Conservation (phyloP, 2,113 vertebrate species). For the Cochlearius cochlearius region DNA sequence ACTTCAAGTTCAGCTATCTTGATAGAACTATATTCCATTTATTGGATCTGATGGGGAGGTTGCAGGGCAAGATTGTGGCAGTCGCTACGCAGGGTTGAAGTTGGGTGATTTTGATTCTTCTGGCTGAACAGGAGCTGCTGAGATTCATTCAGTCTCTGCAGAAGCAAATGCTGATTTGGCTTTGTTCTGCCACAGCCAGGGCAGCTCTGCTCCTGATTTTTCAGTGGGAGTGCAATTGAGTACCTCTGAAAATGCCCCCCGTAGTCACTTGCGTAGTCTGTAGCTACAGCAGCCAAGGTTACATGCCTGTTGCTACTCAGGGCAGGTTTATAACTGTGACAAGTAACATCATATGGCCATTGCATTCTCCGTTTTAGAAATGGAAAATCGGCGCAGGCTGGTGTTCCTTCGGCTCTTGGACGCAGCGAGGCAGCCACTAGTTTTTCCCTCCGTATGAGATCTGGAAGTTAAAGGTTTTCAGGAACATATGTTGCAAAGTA, state of each 20-base stretch:
- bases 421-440: rapidly evolving
- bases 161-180: not conserved
- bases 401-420: not conserved
- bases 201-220: not conserved
- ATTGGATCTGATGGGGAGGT: rapidly evolving
- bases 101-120: not conserved
- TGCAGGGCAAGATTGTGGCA: not conserved
- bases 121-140: not conserved
- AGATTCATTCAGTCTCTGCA: not conserved
- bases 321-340: not conserved
- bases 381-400: not conserved
- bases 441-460: not conserved
- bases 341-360: not conserved
- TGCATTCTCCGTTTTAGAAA: not conserved
- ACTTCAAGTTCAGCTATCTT: not conserved
- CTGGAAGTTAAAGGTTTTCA: not conserved
- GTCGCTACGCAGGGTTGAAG: not conserved
- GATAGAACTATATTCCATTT: not conserved
- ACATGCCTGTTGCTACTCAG: not conserved
- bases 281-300: not conserved
- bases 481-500: not conserved
- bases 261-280: rapidly evolving
- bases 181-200: not conserved
- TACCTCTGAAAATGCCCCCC: not conserved
- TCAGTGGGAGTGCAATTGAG: rapidly evolving